These are phyloP conservation scores for Aphelenchoides fujianensis DNA, from an alignment of 1,140 invertebrate species.

Conservation along the genomic window DNA sequence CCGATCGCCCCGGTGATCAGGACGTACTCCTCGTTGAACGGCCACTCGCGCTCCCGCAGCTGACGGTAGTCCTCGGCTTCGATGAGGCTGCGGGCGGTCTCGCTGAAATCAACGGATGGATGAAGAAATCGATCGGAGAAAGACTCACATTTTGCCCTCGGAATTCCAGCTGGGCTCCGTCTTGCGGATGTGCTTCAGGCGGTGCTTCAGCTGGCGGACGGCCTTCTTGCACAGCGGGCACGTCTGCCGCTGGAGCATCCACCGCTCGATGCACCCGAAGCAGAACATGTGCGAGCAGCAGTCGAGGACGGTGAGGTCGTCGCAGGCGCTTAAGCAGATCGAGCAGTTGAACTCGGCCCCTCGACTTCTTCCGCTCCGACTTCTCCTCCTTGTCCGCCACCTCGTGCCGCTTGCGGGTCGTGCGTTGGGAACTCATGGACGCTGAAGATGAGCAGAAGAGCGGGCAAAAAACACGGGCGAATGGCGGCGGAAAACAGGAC, in stretches of 20 bases:
- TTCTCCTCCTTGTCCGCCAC: no score
- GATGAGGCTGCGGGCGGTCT: neutral
- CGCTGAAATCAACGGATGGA: neutral
- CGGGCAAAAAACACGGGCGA: neutral
- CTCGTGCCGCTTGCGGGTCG: neutral
- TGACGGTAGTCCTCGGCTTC: neutral
- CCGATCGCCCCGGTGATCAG: neutral
- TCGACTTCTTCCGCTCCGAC: neutral
- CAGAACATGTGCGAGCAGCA: conserved; percentile 20
- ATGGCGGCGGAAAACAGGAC: neutral
- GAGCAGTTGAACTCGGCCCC: conserved; percentile 16
- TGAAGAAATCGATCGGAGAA: neutral
- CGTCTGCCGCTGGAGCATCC: conserved; percentile 18
- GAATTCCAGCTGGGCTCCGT: neutral
- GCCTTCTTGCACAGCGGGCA: conserved; percentile 28
- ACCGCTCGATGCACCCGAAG: conserved; percentile 19
- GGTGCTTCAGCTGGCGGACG: conserved; percentile 22
- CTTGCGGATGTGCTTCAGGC: neutral
- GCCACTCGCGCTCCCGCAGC: neutral
- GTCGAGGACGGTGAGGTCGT: conserved; percentile 16
- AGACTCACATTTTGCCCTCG: conserved; percentile 1
- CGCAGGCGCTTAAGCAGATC: conserved; percentile 5
- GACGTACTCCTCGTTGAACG: neutral
- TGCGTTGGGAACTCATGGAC: neutral
- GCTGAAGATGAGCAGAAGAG: neutral